Evolutionary conservation across 2,797 vertebrate species (phyloP).

Genomic region (Dromococcyx pavoninus): DNA sequence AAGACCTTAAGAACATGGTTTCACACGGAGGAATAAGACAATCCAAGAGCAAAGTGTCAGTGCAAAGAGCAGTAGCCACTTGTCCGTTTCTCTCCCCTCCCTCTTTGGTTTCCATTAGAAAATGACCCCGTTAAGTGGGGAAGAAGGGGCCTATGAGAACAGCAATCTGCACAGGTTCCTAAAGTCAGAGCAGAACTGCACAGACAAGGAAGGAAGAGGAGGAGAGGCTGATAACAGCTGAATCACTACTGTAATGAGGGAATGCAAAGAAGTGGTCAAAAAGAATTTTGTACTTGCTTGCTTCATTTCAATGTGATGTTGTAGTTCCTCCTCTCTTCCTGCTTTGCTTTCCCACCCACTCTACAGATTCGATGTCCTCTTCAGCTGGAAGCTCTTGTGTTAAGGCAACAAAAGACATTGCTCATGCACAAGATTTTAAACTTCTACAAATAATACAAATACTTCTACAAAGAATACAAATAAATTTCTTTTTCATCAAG

Average conservation of each 20-base stretch:
- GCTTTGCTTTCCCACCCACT: constrained; percentile 51
- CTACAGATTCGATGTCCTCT: constrained; percentile 14
- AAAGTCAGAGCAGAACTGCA: not conserved
- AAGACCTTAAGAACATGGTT: not conserved
- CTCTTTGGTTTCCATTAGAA: not conserved
- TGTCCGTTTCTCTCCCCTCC: not conserved
- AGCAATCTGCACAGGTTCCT: not conserved
- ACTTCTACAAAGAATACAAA: too few relatives aligned
- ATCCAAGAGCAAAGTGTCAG: fast-evolving
- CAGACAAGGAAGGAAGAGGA: not conserved
- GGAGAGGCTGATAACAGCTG: not conserved
- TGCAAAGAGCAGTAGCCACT: not conserved
- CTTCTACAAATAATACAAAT: too few relatives aligned
- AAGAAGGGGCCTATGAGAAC: not conserved
- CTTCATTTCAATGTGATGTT: constrained; percentile 75
- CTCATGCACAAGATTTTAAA: too few relatives aligned
- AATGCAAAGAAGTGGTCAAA: not conserved
- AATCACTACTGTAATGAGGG: not conserved
- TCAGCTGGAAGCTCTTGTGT: constrained; percentile 78
- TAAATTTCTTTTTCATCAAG: too few relatives aligned
- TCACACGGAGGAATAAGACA: not conserved
- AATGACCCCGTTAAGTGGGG: not conserved
- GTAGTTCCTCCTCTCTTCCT: constrained; percentile 62
- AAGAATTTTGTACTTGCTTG: constrained; percentile 76
- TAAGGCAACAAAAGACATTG: too few relatives aligned